phyloP scores from a whole-genome alignment of 2,888 invertebrate species.

The Clitarchus hookeri region DNA sequence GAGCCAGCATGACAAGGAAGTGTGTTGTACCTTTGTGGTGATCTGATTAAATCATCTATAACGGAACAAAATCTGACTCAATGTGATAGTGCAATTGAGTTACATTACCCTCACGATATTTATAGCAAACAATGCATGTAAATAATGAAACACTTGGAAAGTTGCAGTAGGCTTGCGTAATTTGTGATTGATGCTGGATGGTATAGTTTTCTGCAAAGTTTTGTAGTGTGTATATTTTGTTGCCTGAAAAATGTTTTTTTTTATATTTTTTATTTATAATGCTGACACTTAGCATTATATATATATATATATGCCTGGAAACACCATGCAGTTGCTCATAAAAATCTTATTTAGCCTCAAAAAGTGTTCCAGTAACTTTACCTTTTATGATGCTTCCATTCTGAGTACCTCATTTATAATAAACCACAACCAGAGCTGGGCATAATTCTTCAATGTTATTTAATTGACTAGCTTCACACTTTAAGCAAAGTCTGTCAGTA shows the following conservation, averaged over 20 bases:
- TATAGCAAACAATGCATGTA: background rate
- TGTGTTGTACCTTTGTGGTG: no score
- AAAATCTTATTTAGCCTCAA: constrained; percentile 1
- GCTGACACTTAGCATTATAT: background rate
- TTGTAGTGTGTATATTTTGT: background rate
- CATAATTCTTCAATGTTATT: background rate
- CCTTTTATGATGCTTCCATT: background rate
- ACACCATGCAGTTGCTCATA: background rate
- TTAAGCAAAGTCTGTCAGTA: background rate
- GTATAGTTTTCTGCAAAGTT: background rate
- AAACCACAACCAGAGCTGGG: background rate
- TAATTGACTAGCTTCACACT: background rate
- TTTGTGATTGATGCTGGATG: background rate
- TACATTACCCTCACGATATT: background rate
- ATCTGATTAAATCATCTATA: no score
- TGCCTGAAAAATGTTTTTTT: background rate
- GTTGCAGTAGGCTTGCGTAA: background rate
- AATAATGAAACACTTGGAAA: background rate
- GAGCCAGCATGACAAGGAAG: no score
- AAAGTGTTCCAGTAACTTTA: background rate
- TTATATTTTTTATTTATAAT: background rate
- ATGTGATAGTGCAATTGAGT: background rate
- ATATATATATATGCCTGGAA: constrained; percentile 4
- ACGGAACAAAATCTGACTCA: background rate
- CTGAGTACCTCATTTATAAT: background rate